A percentile compares a stretch with the other conserved stretches of the same genome.
phyloP scores from a whole-genome alignment of 1,140 invertebrate genomes.

The Idris sp. region DNA sequence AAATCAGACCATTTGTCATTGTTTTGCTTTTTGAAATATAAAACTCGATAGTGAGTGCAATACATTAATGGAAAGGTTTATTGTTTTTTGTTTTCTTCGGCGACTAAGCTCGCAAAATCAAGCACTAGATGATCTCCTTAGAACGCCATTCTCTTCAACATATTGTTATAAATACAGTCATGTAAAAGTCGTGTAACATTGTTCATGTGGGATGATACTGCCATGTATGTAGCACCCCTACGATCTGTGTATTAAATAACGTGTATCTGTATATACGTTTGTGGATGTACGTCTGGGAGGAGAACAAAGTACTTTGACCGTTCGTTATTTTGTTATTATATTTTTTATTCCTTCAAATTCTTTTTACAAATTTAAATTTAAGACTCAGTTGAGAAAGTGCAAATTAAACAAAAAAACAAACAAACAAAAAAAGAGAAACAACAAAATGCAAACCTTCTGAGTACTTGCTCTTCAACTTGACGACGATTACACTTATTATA shows the following conservation, averaged over 20 bases:
- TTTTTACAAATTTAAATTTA: no score
- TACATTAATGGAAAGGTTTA: no score
- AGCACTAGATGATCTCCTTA: slow-evolving; percentile 70
- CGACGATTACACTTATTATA: slow-evolving; percentile 73
- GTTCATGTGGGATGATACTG: slow-evolving; percentile 75
- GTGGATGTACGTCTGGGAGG: slow-evolving; percentile 28
- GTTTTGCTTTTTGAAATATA: no score
- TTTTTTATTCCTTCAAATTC: no score
- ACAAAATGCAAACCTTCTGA: no score
- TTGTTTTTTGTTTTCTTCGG: slow-evolving; percentile 20
- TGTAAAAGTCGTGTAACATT: slow-evolving; percentile 68
- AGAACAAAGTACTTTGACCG: no score
- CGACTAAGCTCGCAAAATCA: slow-evolving; percentile 42
- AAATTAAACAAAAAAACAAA: no score
- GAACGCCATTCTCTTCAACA: slow-evolving; percentile 67
- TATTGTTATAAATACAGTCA: slow-evolving; percentile 73
- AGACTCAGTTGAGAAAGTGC: slow-evolving; percentile 13
- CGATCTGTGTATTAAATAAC: no score
- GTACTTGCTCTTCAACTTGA: slow-evolving; percentile 32
- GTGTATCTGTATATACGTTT: slow-evolving; percentile 48
- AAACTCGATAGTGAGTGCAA: slow-evolving; percentile 15
- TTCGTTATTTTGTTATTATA: no score
- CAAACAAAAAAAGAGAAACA: no score
- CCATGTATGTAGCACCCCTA: slow-evolving; percentile 73
- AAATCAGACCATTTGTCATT: no score